Base-by-base conservation (phyloP, 2,113 vertebrate genomes). In the Cavia aperea region DNA sequence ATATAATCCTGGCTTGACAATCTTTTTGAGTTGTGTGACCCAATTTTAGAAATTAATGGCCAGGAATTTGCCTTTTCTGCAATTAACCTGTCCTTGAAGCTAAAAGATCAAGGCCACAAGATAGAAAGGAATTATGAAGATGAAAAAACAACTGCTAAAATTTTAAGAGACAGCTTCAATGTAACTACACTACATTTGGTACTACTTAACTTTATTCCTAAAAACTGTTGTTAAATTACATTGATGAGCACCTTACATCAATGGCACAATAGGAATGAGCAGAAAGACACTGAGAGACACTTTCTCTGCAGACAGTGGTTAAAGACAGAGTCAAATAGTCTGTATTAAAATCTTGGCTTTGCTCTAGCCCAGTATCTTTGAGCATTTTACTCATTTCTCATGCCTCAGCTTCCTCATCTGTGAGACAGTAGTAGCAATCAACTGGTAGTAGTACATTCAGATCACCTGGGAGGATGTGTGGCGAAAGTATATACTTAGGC, bases 181-280 rank as follows among this genome's bases (percentile, higher is more conserved):
- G 18, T 72, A 86, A 83, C 49, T 79, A 62, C 3, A 73, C 26
- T 93, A 68, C 89, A 92, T 89, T 83, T 92, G 75, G 10, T 60
- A 43, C 7, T 87, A 60, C 46, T 93, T 81, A 65, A 58, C 39
- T 93, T 82, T 93, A 78, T 88, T 75, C 18, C 43, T 89, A 81
- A 88, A 94, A 88, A 78, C 66, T 73, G 11, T 58, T 73, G 85
- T 92, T 85, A 91, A 92, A 86, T 93, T 89, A 95, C 93, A 87
- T 63, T 68, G 49, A 87, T 43, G 81, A 15, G 84, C 7, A 54
- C 78, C 72, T 94, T 77, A 81, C 11, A 93, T 94, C 90, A 79
- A 43, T 75, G 68, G 33, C 49, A 68, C 88, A 88, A 58, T 21
- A 90, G n/a, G 2, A 92, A 56, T 12, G 3, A 78, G 5, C 23